phyloP scores from a whole-genome alignment of 2,888 invertebrate genomes.

The Cephus spinipes region DNA sequence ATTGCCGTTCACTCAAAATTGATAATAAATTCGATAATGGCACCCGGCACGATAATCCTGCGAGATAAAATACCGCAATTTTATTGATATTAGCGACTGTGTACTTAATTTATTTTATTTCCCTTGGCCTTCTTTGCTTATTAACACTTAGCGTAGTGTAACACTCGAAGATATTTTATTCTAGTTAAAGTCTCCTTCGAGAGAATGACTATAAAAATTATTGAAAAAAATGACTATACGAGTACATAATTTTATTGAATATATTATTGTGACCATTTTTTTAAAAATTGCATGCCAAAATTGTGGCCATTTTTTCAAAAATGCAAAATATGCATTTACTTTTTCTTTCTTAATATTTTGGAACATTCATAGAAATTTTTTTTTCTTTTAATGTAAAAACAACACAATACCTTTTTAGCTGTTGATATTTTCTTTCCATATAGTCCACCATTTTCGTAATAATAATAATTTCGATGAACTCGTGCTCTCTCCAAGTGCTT shows the following conservation, averaged over 20 bases:
- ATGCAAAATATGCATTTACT: background rate
- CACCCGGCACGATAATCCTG: slow-evolving; percentile 48
- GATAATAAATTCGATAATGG: slow-evolving; percentile 65
- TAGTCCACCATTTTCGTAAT: background rate
- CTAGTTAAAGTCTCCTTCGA: background rate
- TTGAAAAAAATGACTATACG: too few species aligned
- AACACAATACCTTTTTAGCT: background rate
- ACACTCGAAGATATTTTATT: slow-evolving; percentile 6
- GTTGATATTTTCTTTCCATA: background rate
- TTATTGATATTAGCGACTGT: slow-evolving; percentile 49
- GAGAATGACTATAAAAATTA: background rate
- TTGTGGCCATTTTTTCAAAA: background rate
- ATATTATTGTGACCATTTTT: background rate
- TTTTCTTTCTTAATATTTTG: background rate
- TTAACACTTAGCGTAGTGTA: slow-evolving; percentile 9
- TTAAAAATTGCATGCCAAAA: too few species aligned
- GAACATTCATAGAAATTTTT: background rate
- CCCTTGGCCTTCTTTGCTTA: slow-evolving; percentile 10
- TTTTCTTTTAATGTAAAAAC: background rate
- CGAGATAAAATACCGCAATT: slow-evolving; percentile 59
- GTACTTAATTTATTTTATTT: slow-evolving; percentile 19
- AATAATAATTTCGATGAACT: background rate
- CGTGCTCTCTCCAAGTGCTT: background rate
- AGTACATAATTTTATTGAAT: background rate
- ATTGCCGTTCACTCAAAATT: slow-evolving; percentile 63